A percentile compares a stretch with the other conserved stretches of the same genome.
Conservation (phyloP, 1,140 invertebrate species). For the Drosophila pandora region DNA sequence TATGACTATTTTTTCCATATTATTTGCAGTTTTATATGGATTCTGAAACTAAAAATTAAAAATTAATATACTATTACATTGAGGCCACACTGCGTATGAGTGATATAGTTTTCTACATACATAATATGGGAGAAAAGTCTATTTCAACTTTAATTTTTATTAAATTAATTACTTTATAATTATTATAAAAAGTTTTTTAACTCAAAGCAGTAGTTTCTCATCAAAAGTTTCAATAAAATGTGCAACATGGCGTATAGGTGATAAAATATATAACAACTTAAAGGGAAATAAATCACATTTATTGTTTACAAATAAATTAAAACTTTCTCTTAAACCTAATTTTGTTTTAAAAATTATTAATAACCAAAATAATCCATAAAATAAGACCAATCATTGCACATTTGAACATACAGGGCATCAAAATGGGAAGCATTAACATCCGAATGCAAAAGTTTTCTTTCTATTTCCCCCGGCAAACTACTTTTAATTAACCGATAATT, state of each 20-base stretch:
- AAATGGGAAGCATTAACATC: not conserved
- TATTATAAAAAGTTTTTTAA: too few species aligned
- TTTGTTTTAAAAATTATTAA: too few species aligned
- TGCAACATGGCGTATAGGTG: not conserved
- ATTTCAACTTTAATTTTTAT: too few species aligned
- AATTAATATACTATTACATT: too few species aligned
- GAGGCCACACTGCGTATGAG: not conserved
- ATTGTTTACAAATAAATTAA: not conserved
- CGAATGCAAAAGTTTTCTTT: slow-evolving; percentile 29
- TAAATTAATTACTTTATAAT: too few species aligned
- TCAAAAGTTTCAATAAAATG: not conserved
- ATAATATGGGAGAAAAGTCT: too few species aligned
- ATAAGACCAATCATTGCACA: not conserved
- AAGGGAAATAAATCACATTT: too few species aligned
- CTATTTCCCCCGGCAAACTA: slow-evolving; percentile 24
- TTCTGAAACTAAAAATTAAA: too few species aligned
- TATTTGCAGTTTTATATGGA: too few species aligned
- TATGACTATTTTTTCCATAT: not conserved
- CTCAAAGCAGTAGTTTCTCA: too few species aligned
- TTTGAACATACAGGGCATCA: slow-evolving; percentile 6
- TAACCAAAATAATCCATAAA: not conserved
- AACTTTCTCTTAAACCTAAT: too few species aligned
- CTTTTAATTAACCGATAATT: slow-evolving; percentile 48
- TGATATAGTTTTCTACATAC: not conserved
- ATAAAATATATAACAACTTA: not conserved